A percentile compares a stretch with the other conserved stretches of the same genome.
Evolutionary conservation across 2,113 vertebrate species (phyloP).

Genomic region (Pedionomus torquatus): DNA sequence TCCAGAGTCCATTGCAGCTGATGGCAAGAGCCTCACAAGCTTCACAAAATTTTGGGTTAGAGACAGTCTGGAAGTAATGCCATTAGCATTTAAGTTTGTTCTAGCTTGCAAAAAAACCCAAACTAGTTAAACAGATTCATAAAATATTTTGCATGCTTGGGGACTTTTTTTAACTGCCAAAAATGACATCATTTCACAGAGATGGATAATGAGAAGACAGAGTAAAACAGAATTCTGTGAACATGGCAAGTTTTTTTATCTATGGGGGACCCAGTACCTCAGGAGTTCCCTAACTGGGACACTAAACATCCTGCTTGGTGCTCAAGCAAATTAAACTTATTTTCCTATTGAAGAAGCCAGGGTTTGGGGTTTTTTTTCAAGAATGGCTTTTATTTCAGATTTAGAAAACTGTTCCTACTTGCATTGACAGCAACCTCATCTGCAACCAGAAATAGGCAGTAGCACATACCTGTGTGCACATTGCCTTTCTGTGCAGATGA

Average conservation of each 20-base stretch:
- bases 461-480: neutral
- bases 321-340: neutral
- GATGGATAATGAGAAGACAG: neutral
- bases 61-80: neutral
- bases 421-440: neutral
- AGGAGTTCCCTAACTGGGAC: neutral
- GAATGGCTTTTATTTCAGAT: neutral
- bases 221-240: neutral
- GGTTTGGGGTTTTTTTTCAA: rapidly evolving
- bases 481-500: neutral
- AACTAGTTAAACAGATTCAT: neutral
- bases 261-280: neutral
- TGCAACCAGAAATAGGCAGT: neutral
- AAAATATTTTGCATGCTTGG: neutral
- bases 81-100: neutral
- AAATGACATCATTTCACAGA: neutral
- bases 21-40: neutral
- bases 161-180: neutral
- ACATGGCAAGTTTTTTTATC: neutral
- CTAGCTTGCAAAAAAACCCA: neutral
- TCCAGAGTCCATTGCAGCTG: neutral
- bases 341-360: neutral
- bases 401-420: neutral
- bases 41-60: neutral
- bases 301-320: neutral